A percentile compares a stretch with the other conserved stretches of the same genome.
These are phyloP conservation scores for Fopius arisanus DNA, from an alignment of 1,140 invertebrate genomes.

Conservation along the genomic window DNA sequence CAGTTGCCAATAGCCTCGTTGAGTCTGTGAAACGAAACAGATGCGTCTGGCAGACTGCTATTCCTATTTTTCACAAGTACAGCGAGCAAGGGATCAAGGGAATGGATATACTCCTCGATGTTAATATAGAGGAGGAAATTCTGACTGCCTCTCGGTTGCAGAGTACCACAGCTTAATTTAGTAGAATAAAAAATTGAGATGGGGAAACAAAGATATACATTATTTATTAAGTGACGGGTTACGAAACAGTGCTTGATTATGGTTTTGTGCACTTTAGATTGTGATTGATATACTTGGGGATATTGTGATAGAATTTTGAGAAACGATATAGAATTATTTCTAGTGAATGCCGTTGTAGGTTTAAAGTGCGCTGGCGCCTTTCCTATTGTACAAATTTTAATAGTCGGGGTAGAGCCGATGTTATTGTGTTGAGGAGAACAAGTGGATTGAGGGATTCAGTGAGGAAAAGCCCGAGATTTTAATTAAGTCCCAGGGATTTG, in stretches of 20 bases:
- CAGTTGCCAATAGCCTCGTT: slow-evolving; percentile 40
- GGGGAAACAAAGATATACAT: not conserved
- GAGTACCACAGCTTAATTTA: not conserved
- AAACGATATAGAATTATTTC: slow-evolving; percentile 9
- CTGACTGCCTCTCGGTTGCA: slow-evolving; percentile 26
- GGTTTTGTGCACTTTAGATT: not conserved
- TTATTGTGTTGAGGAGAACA: not conserved
- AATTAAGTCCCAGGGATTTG: too few relatives aligned
- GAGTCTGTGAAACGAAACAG: slow-evolving; percentile 47
- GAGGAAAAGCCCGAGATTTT: not conserved
- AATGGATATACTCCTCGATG: slow-evolving; percentile 47
- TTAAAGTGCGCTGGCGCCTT: slow-evolving; percentile 31
- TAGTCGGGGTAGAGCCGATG: not conserved
- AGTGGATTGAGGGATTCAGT: not conserved
- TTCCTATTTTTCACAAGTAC: slow-evolving; percentile 45
- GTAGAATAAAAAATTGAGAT: not conserved
- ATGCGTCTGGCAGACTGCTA: slow-evolving; percentile 45
- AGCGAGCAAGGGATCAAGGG: slow-evolving; percentile 42
- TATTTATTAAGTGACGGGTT: not conserved
- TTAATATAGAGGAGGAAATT: slow-evolving; percentile 48
- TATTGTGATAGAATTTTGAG: slow-evolving; percentile 25
- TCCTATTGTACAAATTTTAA: slow-evolving; percentile 28
- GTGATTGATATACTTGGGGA: not conserved
- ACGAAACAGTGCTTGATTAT: not conserved
- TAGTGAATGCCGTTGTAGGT: slow-evolving; percentile 9